Percentiles rank a stretch among this genome's conserved stretches.
These are phyloP conservation scores for Amphiprion clarkii DNA, from an alignment of 2,797 vertebrate genomes.

Conservation along the genomic window DNA sequence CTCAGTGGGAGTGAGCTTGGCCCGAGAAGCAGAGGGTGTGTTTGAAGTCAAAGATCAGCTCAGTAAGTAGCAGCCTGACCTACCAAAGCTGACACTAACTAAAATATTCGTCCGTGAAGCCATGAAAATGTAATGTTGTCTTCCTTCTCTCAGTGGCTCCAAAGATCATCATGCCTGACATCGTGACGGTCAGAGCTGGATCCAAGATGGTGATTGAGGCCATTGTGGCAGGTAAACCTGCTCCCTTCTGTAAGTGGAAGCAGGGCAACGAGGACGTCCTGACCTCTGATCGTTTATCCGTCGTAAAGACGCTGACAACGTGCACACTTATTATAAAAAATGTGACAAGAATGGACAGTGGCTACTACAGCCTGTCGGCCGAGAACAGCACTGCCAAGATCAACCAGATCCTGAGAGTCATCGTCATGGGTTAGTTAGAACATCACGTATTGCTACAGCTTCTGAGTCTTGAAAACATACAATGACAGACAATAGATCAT, in stretches of 20 bases:
- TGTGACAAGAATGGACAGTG: slow-evolving; percentile 92
- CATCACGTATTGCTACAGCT: neutral
- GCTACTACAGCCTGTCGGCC: slow-evolving; percentile 94
- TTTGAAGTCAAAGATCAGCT: slow-evolving; percentile 98
- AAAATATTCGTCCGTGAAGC: neutral
- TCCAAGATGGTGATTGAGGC: slow-evolving; percentile 95
- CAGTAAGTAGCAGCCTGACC: slow-evolving; percentile 85
- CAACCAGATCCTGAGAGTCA: slow-evolving; percentile 93
- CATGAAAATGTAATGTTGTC: neutral
- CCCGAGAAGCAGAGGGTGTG: slow-evolving; percentile 93
- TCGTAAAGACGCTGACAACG: slow-evolving; percentile 90
- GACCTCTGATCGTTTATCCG: slow-evolving; percentile 92
- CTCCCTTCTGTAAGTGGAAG: slow-evolving; percentile 92
- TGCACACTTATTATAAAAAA: slow-evolving; percentile 94
- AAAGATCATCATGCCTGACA: slow-evolving; percentile 95
- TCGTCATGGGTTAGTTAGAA: slow-evolving; percentile 91
- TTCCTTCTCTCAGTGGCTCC: slow-evolving; percentile 88
- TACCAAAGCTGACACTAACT: neutral
- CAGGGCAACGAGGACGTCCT: slow-evolving; percentile 92
- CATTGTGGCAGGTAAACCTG: slow-evolving; percentile 94
- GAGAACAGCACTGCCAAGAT: slow-evolving; percentile 92
- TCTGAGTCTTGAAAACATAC: neutral
- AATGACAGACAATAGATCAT: neutral
- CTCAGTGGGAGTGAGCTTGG: slow-evolving; percentile 92
- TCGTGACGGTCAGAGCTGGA: slow-evolving; percentile 93